Conservation (phyloP, 2,113 vertebrate species). For the Calypte anna region DNA sequence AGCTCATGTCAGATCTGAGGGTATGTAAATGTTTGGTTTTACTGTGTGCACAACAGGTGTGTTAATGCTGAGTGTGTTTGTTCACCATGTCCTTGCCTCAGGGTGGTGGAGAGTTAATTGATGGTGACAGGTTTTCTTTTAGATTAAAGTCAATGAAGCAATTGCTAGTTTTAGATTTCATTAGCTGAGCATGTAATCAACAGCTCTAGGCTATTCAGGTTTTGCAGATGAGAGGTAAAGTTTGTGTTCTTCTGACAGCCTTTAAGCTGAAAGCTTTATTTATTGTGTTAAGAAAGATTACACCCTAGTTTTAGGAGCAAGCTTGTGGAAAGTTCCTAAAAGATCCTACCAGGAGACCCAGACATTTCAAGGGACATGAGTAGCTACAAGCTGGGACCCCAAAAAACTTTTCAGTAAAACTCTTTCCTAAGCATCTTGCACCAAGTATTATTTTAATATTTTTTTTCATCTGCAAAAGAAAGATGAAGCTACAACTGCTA, state of each 20-base stretch:
- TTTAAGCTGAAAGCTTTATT: neutral
- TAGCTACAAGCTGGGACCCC: neutral
- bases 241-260: neutral
- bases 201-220: neutral
- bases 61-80: neutral
- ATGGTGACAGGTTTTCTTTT: conserved; percentile 25
- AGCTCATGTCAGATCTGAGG: conserved; percentile 97
- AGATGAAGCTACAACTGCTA: neutral
- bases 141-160: conserved; percentile 21
- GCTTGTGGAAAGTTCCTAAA: neutral
- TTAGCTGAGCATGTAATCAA: neutral
- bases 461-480: neutral
- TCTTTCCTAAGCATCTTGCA: neutral
- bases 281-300: neutral
- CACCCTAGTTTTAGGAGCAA: neutral
- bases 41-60: neutral
- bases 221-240: neutral
- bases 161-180: neutral
- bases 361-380: neutral
- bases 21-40: conserved; percentile 67
- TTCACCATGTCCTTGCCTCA: neutral
- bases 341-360: neutral
- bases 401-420: neutral
- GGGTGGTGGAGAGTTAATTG: conserved; percentile 15
- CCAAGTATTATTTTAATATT: accelerated